Percentiles rank a stretch among this genome's conserved stretches.
Evolutionary conservation across 2,113 vertebrate genomes (phyloP).

Genomic region (Leptobrachium ailaonicum): DNA sequence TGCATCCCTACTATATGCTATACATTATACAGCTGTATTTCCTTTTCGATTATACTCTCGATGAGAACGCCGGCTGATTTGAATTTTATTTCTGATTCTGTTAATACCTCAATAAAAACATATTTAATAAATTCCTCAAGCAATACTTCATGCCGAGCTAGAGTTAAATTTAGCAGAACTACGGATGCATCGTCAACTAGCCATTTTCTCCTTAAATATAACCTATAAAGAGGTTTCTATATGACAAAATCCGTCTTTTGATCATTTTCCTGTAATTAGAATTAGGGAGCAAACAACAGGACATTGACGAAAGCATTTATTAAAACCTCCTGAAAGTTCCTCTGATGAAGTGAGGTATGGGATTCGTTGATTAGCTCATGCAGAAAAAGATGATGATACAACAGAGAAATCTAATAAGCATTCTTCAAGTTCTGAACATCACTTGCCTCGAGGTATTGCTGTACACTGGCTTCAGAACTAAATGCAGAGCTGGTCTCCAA

Average conservation of each 20-base stretch:
- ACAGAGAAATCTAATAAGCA: not conserved
- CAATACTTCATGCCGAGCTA: too few species aligned
- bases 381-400: not conserved
- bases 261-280: not conserved
- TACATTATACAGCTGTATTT: too few species aligned
- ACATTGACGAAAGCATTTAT: not conserved
- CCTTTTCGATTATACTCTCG: too few species aligned
- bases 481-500: not conserved
- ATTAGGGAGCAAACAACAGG: not conserved
- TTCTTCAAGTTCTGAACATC: not conserved
- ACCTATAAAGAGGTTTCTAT: not conserved
- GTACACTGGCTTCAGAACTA: too few species aligned
- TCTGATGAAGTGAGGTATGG: not conserved
- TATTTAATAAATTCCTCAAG: too few species aligned
- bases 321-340: not conserved
- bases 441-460: not conserved
- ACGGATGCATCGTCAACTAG: not conserved
- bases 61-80: too few species aligned
- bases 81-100: too few species aligned
- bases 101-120: too few species aligned
- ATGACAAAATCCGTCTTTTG: not conserved
- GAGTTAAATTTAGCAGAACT: not conserved
- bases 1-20: too few species aligned
- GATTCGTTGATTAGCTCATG: not conserved
- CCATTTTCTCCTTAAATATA: not conserved